A percentile compares a stretch with the other conserved stretches of the same genome.
Conservation (phyloP, 1,140 invertebrate genomes). For the Dryas iulia region DNA sequence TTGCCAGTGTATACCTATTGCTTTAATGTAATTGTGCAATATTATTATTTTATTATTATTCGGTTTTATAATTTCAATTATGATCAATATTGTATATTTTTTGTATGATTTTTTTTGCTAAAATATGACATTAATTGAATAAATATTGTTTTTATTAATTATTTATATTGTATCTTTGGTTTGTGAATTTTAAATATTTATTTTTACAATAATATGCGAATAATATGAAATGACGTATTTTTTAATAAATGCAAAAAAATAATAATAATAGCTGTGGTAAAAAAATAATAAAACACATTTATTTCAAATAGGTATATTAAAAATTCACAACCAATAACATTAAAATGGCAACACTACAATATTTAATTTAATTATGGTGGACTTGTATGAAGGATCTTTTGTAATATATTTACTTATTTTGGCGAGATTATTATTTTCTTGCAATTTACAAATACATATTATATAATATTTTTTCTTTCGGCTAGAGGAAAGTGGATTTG, state of each 20-base stretch:
- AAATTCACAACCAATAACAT: neutral
- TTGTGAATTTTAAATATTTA: neutral
- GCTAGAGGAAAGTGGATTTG: conserved; percentile 2
- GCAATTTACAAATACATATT: conserved; percentile 8
- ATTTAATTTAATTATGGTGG: conserved; percentile 8
- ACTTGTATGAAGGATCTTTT: conserved; percentile 16
- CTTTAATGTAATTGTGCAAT: neutral
- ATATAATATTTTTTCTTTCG: too few species aligned
- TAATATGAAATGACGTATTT: neutral
- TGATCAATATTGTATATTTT: neutral
- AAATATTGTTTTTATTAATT: neutral
- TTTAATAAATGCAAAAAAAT: too few species aligned
- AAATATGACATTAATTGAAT: neutral
- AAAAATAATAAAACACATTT: too few species aligned
- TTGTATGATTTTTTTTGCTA: neutral
- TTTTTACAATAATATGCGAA: neutral
- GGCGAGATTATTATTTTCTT: conserved; percentile 9
- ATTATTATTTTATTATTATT: neutral
- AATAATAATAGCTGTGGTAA: too few species aligned
- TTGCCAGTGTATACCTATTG: neutral
- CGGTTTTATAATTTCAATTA: neutral
- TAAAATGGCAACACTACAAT: conserved; percentile 9
- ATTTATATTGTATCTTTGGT: neutral
- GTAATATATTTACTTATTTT: conserved; percentile 17
- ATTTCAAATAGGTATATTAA: neutral